Evolutionary conservation across 2,113 vertebrate species (phyloP).

Genomic region (Paracanthobrama guichenoti): DNA sequence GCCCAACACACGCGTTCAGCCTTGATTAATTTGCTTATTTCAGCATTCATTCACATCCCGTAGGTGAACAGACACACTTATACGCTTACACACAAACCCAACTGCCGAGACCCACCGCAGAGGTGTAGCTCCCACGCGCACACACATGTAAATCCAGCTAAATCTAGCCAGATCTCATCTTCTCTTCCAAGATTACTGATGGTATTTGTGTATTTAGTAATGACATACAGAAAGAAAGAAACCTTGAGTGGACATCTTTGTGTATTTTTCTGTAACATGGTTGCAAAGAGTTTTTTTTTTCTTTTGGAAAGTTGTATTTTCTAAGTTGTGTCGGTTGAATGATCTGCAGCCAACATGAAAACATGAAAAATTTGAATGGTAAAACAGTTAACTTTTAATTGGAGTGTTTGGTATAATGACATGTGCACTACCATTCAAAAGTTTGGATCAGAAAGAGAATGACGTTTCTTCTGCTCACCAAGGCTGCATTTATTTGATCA

Average conservation of each 20-base stretch:
- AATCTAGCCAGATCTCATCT: not conserved
- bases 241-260: not conserved
- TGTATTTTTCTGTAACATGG: not conserved
- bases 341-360: not conserved
- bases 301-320: not conserved
- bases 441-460: not conserved
- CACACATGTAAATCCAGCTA: not conserved
- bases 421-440: not conserved
- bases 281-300: not conserved
- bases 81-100: slow-evolving; percentile 37
- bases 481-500: not conserved
- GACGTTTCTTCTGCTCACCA: not conserved
- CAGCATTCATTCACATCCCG: slow-evolving; percentile 29
- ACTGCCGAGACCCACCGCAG: slow-evolving; percentile 45
- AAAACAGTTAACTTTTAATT: not conserved
- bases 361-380: not conserved
- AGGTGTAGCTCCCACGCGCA: not conserved
- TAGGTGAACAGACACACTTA: slow-evolving; percentile 26
- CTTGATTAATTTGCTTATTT: slow-evolving; percentile 40
- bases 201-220: not conserved
- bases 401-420: not conserved
- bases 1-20: slow-evolving; percentile 9
- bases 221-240: not conserved
- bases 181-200: not conserved
- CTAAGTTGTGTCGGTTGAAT: not conserved